Evolutionary conservation across 2,888 invertebrate species (phyloP), one percentile per base, ranked within the genome.

Genomic region (Polymixis lichenea): DNA sequence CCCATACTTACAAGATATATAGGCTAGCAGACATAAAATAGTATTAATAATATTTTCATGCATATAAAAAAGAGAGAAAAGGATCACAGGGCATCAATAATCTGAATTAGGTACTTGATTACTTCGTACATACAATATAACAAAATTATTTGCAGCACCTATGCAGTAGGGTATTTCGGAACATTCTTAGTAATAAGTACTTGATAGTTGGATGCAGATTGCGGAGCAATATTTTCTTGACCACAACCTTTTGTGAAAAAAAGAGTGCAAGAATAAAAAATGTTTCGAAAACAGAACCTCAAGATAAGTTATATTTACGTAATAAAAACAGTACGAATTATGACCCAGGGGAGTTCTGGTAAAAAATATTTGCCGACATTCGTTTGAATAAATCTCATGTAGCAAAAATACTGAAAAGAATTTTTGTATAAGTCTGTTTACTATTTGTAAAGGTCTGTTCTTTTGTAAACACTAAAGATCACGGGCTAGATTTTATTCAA

Each of bases 281-380:
- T 46, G 5, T 65, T 25, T 53, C 22, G 4, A 53, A 46, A 51
- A 25, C 25, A 72, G 5, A 2, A 17, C 19, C 51, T 25, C 17
- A 58, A 28, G 22, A 64, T 49, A 55, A n/a, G n/a, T n/a, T 32
- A 32, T 32, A 32, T 17, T 77, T 5, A n/a, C 15, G 3, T 49
- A 56, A 55, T 64, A 75, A 58, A 74, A 74, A 11, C 19, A 9
- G 25, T 38, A 60, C 13, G 11, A 73, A n/a, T 78, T 66, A 66
- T 38, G 25, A 38, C 65, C 19, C 38, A 1, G 1, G 38, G 28
- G 53, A 80, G 22, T 49, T 80, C 13, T 22, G 19, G 9, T 13
- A n/a, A 53, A 53, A n/a, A 61, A 46, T 49, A 49, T 79, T 62
- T 56, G 19, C 46, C 17, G 32, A 19, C 22, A 11, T 55, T 55